Evolutionary conservation across 2,113 vertebrate genomes (phyloP).

Genomic region (Sterna hirundo): DNA sequence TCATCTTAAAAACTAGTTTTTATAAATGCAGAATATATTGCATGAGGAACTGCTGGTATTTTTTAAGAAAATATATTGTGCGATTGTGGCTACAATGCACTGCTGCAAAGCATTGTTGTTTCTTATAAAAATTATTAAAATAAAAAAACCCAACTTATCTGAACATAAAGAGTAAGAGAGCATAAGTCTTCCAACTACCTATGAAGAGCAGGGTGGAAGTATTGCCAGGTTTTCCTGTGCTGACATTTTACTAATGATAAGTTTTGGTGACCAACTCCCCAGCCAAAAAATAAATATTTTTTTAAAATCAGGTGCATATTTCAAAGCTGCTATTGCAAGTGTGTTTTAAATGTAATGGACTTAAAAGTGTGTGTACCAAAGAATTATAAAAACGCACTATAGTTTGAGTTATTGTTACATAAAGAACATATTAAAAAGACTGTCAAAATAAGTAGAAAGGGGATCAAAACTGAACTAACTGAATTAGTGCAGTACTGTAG

Average conservation of each 20-base stretch:
- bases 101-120: constrained; percentile 78
- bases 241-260: constrained; percentile 70
- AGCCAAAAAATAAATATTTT: constrained; percentile 76
- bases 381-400: constrained; percentile 71
- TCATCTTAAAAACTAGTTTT: constrained; percentile 89
- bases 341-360: constrained; percentile 74
- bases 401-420: constrained; percentile 64
- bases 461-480: constrained; percentile 78
- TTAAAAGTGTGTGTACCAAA: constrained; percentile 72
- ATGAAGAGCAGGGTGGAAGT: constrained; percentile 67
- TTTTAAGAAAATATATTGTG: constrained; percentile 90
- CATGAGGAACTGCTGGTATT: constrained; percentile 88
- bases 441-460: constrained; percentile 75
- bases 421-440: constrained; percentile 73
- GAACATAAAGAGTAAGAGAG: constrained; percentile 65
- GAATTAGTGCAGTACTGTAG: constrained; percentile 84
- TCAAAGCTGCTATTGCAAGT: constrained; percentile 73
- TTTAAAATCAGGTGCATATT: constrained; percentile 76
- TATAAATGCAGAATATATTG: constrained; percentile 91
- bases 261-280: constrained; percentile 74
- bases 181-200: constrained; percentile 68
- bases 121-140: constrained; percentile 72
- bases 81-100: constrained; percentile 85
- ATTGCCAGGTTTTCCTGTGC: constrained; percentile 68
- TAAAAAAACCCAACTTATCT: constrained; percentile 46